Base-by-base conservation (phyloP, 2,888 invertebrate species). In the Aphrophora alni region DNA sequence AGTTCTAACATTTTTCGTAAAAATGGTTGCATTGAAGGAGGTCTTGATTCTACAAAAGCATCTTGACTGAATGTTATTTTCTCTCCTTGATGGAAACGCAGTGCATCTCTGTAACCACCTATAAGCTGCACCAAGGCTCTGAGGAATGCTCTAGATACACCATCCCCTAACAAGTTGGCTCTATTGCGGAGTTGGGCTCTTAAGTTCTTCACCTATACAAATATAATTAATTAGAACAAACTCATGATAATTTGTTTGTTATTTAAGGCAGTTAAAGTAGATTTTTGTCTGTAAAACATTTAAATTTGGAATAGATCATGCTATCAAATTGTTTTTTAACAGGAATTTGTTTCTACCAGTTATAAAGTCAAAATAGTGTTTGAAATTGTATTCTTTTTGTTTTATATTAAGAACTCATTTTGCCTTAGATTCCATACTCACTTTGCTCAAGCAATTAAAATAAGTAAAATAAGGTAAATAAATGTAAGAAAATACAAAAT, bases 61-160 rank as follows among this genome's bases (percentile, higher is more conserved):
- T 97, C 95, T 77, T 93, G 91, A 88, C 95, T 94, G 87, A 98
- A 98, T 10, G 95, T 96, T 80, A 97, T 96, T 75, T 89, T 88
- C 85, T 94, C 92, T 5, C 93, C 93, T 84, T 92, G 91, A 82
- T 92, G 91, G 85, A 93, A 93, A 88, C 93, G 93, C 71, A 98
- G 92, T 33, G 97, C 98, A 88, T 98, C 97, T 83, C 97, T 91
- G 88, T 98, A 98, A 83, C 97, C 97, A 74, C 98, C 98, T 86
- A 99, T 98, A 79, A 99, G 90, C 88, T 96, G 95, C 14, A 98
- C 98, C 84, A 98, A 90, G 12, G 98, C 95, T 82, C 95, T 91
- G 78, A 99, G 90, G 89, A 99, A 99, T 72, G 98, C 96, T 86
- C 97, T 92, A 2, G 98, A 95, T 5, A 99, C 95, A 0, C 97